Evolutionary conservation across 2,888 invertebrate genomes (phyloP).

Genomic region (Apodemia hepburni): DNA sequence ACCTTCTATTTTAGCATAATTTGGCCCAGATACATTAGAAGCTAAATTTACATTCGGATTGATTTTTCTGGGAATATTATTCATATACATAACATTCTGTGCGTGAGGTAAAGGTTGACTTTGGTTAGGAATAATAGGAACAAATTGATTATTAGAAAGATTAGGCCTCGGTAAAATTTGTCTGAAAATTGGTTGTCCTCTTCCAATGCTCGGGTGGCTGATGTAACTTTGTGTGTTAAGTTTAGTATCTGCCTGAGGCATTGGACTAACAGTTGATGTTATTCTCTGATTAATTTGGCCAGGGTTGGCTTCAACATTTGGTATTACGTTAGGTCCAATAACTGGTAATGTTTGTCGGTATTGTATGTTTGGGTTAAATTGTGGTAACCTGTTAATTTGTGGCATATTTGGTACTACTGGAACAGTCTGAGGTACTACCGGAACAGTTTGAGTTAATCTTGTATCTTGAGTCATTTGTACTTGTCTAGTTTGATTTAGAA

Average conservation of each 20-base stretch:
- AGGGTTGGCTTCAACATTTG: conserved; percentile 18
- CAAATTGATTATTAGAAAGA: conserved; percentile 25
- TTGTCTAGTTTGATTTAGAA: conserved; percentile 24
- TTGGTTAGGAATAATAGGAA: conserved; percentile 14
- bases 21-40: conserved; percentile 21
- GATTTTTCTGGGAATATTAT: conserved; percentile 27
- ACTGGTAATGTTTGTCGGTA: conserved; percentile 14
- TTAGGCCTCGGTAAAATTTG: conserved; percentile 56
- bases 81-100: conserved; percentile 30
- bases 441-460: conserved; percentile 36
- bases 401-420: conserved; percentile 6
- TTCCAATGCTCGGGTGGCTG: conserved; percentile 16
- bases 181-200: conserved; percentile 32
- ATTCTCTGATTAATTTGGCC: conserved; percentile 16
- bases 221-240: conserved; percentile 10
- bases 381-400: conserved; percentile 17
- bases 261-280: conserved; percentile 18
- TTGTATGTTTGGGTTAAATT: conserved; percentile 19
- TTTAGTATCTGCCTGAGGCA: conserved; percentile 13
- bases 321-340: conserved; percentile 3
- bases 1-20: conserved; percentile 31
- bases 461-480: conserved; percentile 26
- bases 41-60: conserved; percentile 22
- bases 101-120: conserved; percentile 21
- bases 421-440: conserved; percentile 37